Evolutionary conservation across 2,888 invertebrate genomes (phyloP), one percentile per base, ranked within the genome.

Genomic region (Stomorhina lunata): DNA sequence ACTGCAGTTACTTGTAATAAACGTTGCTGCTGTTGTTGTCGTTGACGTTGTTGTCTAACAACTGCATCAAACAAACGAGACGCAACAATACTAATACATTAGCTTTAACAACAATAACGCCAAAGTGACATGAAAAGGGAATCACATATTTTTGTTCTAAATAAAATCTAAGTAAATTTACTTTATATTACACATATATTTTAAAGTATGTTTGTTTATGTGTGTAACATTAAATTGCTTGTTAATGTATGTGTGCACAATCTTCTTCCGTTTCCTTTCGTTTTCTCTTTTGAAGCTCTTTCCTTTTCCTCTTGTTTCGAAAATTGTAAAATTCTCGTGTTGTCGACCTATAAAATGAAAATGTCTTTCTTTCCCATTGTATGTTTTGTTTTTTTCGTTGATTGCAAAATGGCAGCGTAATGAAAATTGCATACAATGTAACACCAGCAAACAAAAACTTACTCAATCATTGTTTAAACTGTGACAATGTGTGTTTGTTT

Each of bases 361-460:
- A 48, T 48, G 57, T 76, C n/a, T 59, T 34, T 17, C 22, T 50
- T 59, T 22, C n/a, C n/a, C n/a, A n/a, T n/a, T n/a, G n/a, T n/a
- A n/a, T n/a, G n/a, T n/a, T 53, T 53, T 25, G 10, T 3, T 29
- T 43, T 61, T n/a, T 37, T 17, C 17, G 69, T 43, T 27, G 68
- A 50, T 55, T 37, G 29, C 6, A 43, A 73, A 65, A 48, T 48
- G 22, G 61, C 53, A 61, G 55, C 53, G 53, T 61, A 69, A 61
- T 69, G 63, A 61, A 61, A 69, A 69, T 77, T 69, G 63, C 53
- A 43, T 27, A 73, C 73, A 73, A 40, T 63, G 73, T 73, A 63
- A 69, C 50, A 61, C 29, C 61, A 57, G 6, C 57, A 27, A 61
- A 59, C 68, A 61, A 50, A 37, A 37, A 76, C 59, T 68, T 22